Conservation (phyloP, 2,113 vertebrate species). For the Coreoperca whiteheadi region DNA sequence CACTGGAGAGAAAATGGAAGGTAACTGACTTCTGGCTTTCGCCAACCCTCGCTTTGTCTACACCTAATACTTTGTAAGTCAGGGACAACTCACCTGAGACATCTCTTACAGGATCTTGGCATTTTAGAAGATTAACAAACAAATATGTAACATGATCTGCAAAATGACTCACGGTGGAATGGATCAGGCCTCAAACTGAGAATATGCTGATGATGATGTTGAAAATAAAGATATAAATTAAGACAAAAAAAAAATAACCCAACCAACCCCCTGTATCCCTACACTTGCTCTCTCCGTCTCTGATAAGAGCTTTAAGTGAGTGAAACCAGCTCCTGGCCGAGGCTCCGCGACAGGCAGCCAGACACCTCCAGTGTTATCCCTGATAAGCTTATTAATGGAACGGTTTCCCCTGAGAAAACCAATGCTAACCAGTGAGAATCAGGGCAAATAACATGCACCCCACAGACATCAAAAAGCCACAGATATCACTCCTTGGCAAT, state of each 20-base stretch:
- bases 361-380: conserved; percentile 67
- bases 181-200: not conserved
- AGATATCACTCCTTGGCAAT: not conserved
- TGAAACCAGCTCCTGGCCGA: conserved; percentile 66
- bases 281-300: not conserved
- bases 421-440: conserved; percentile 21
- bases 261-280: conserved; percentile 9
- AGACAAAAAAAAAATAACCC: not conserved
- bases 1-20: conserved; percentile 46
- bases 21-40: conserved; percentile 17
- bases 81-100: not conserved
- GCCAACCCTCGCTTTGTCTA: not conserved
- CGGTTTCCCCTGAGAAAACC: conserved; percentile 55
- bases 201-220: not conserved
- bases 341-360: conserved; percentile 54
- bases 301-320: conserved; percentile 71
- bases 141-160: not conserved
- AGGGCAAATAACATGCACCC: not conserved
- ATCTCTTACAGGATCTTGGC: not conserved
- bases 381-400: conserved; percentile 67
- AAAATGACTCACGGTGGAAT: not conserved
- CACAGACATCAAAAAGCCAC: not conserved
- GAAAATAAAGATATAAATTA: no score
- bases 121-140: not conserved
- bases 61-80: not conserved